Evolutionary conservation across 1,140 invertebrate genomes (phyloP), one percentile per base, ranked within the genome.

Genomic region (Drosophila bocki): DNA sequence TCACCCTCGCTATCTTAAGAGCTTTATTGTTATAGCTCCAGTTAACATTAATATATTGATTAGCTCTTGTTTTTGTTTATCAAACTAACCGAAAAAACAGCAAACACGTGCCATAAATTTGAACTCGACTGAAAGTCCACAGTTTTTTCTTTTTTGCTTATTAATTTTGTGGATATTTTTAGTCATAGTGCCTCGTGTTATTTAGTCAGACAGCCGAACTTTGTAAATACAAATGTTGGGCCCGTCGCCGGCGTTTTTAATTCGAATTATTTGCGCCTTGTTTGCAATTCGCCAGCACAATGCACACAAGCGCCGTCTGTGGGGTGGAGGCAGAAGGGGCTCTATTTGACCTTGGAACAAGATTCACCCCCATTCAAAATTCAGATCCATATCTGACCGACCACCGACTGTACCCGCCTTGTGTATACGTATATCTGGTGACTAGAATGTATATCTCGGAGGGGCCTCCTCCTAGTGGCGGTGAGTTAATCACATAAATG

Each of bases 401-500:
- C 83, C 82, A 41, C 29, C 47, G 57, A 86, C 79, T 87, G 84
- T 87, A 83, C 84, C 60, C 26, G 47, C 68, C 41, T 72, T 72
- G 26, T 48, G 57, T 32, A 57, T 82, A 33, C 35, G 33, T 57
- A 48, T 32, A 74, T 82, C 45, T 33, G 29, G 57, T 26, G 22
- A 50, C 44, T 59, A 62, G 50, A 61, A 64, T 65, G 44, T 69
- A 75, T 64, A 60, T 82, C 67, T 62, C 75, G 57, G 54, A 44
- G 63, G 26, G 67, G 48, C 62, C 57, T 77, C 57, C 58, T 71
- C 41, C 61, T 78, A 78, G 45, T 63, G 61, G 62, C 57, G 45
- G 44, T 74, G 67, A 68, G 81, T 90, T 90, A 78, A 88, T 90
- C 76, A 88, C 78, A 90, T 88, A 88, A 88, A 88, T 88, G 81